Evolutionary conservation across 2,113 vertebrate species (phyloP).

Genomic region (Chascanopsetta lugubris): DNA sequence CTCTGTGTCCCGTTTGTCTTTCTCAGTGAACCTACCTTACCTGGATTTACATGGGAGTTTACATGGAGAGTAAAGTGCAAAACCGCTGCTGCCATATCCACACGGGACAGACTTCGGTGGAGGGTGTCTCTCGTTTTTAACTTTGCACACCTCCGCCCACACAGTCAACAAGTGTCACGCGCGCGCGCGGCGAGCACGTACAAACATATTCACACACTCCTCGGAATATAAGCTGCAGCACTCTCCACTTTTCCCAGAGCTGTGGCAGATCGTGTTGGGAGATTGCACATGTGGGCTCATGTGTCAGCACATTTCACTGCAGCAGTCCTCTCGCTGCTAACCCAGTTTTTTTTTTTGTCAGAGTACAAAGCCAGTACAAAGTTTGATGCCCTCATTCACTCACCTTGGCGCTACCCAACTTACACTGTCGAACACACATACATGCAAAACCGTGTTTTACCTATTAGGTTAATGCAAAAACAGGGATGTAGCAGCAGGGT

Average conservation of each 20-base stretch:
- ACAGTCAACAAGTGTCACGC: neutral
- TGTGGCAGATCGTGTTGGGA: constrained; percentile 53
- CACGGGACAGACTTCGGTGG: neutral
- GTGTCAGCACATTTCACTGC: constrained; percentile 25
- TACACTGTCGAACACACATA: constrained; percentile 10
- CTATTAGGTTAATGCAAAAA: constrained; percentile 5
- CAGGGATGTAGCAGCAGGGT: constrained; percentile 11
- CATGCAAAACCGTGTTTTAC: constrained; percentile 23
- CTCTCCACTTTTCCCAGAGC: constrained; percentile 41
- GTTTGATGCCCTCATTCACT: constrained; percentile 28
- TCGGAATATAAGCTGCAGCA: constrained; percentile 24
- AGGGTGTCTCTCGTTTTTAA: neutral
- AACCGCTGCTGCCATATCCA: neutral
- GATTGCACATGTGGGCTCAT: constrained; percentile 50
- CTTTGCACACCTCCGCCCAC: neutral
- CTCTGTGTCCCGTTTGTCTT: constrained; percentile 44
- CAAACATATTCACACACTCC: constrained; percentile 23
- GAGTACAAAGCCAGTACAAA: neutral
- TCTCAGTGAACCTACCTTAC: constrained; percentile 38
- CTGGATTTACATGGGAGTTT: constrained; percentile 48
- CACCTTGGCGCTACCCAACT: constrained; percentile 23
- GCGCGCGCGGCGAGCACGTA: neutral
- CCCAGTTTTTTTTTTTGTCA: neutral
- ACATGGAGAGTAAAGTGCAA: neutral
- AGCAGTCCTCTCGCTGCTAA: constrained; percentile 23